A percentile compares a stretch with the other conserved stretches of the same genome.
Evolutionary conservation across 2,888 invertebrate species (phyloP).

Genomic region (Lasioglossum leucozonium): DNA sequence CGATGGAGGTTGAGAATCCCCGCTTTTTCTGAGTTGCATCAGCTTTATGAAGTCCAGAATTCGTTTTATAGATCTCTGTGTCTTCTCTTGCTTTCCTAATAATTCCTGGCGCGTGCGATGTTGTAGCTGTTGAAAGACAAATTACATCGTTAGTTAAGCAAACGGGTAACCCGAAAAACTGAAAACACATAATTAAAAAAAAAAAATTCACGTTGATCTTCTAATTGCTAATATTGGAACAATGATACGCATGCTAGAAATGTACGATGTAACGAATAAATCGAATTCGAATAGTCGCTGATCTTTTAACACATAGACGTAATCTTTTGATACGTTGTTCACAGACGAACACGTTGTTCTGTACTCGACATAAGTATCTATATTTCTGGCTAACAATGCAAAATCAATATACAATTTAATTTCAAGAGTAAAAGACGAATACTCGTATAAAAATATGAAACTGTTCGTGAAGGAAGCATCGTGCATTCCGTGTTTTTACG

Average conservation of each 20-base stretch:
- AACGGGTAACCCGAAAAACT: background rate
- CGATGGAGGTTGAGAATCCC: conserved; percentile 72
- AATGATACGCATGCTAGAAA: conserved; percentile 64
- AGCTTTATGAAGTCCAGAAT: conserved; percentile 82
- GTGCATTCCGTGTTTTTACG: conserved; percentile 55
- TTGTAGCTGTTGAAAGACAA: conserved; percentile 75
- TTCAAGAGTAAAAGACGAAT: conserved; percentile 28
- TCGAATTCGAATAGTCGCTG: conserved; percentile 23
- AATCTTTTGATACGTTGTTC: conserved; percentile 14
- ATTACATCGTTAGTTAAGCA: conserved; percentile 12
- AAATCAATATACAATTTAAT: conserved; percentile 46
- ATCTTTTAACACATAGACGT: conserved; percentile 12
- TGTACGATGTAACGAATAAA: conserved; percentile 42
- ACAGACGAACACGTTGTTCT: conserved; percentile 9
- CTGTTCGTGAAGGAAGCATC: conserved; percentile 53
- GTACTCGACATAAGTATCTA: conserved; percentile 12
- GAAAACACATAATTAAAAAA: conserved; percentile 22
- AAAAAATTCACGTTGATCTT: conserved; percentile 36
- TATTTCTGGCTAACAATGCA: conserved; percentile 31
- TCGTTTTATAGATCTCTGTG: conserved; percentile 82
- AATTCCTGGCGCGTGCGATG: conserved; percentile 81
- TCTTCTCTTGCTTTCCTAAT: conserved; percentile 82
- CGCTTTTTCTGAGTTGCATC: conserved; percentile 78
- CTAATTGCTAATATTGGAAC: conserved; percentile 45
- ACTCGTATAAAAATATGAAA: conserved; percentile 31